phyloP scores from a whole-genome alignment of 2,888 invertebrate genomes.

The Frankliniella intonsa region DNA sequence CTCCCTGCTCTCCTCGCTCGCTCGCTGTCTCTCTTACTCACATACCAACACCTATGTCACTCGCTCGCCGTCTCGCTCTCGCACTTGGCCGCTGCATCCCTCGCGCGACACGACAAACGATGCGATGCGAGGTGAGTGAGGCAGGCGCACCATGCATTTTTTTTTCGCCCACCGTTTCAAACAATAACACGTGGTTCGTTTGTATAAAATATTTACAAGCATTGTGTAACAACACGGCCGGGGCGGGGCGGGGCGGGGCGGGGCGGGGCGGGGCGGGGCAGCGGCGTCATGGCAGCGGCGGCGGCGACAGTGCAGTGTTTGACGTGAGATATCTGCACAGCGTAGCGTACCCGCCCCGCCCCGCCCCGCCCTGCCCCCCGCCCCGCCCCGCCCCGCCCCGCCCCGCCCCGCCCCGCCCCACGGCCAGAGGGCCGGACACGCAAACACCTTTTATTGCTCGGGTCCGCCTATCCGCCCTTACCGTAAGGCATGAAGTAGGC shows the following conservation, averaged over 20 bases:
- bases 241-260: not conserved
- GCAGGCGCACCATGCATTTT: not conserved
- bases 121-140: not conserved
- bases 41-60: too few species aligned
- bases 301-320: too few species aligned
- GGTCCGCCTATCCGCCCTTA: too few species aligned
- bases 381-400: too few species aligned
- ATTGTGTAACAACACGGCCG: constrained; percentile 23
- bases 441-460: too few species aligned
- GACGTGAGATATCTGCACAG: too few species aligned
- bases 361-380: too few species aligned
- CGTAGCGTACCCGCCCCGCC: too few species aligned
- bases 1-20: not conserved
- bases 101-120: not conserved
- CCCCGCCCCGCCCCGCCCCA: too few species aligned
- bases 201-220: constrained; percentile 27
- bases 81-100: not conserved
- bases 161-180: not conserved
- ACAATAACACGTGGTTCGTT: constrained; percentile 22
- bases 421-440: too few species aligned
- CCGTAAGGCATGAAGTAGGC: too few species aligned
- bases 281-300: not conserved
- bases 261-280: not conserved
- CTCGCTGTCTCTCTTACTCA: not conserved
- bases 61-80: too few species aligned